A percentile compares a stretch with the other conserved stretches of the same genome.
Evolutionary conservation across 2,797 vertebrate species (phyloP).

Genomic region (Thunnus albacares): DNA sequence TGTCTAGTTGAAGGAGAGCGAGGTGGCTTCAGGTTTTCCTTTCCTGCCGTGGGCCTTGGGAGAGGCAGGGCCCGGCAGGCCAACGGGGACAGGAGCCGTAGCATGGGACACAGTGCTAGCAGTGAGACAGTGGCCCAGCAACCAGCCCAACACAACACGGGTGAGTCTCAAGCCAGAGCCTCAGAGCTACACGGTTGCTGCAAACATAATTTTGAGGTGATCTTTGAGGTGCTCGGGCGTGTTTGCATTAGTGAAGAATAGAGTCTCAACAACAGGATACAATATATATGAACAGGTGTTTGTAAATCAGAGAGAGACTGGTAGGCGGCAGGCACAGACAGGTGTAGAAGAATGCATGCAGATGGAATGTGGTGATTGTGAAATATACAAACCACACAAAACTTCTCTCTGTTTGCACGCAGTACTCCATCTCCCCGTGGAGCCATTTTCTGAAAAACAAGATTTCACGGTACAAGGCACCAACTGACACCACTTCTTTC

Average conservation of each 20-base stretch:
- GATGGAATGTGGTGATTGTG: slow-evolving; percentile 85
- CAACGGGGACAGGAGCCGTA: slow-evolving; percentile 66
- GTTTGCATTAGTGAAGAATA: neutral
- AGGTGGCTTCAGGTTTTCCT: slow-evolving; percentile 58
- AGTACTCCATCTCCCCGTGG: slow-evolving; percentile 5
- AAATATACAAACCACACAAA: slow-evolving; percentile 68
- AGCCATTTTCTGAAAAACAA: slow-evolving; percentile 15
- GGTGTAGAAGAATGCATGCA: slow-evolving; percentile 71
- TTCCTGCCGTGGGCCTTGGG: slow-evolving; percentile 73
- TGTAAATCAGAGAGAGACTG: slow-evolving; percentile 20
- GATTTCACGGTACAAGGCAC: slow-evolving; percentile 49
- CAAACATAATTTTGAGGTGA: neutral
- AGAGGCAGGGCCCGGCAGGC: slow-evolving; percentile 73
- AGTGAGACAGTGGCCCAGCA: slow-evolving; percentile 77
- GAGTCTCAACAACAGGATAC: neutral
- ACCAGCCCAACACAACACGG: slow-evolving; percentile 69
- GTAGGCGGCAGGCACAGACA: slow-evolving; percentile 71
- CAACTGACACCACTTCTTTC: slow-evolving; percentile 25
- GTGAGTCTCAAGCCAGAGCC: slow-evolving; percentile 70
- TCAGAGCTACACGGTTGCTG: neutral
- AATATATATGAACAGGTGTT: slow-evolving; percentile 43
- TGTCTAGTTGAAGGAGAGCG: slow-evolving; percentile 41
- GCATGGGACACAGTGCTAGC: slow-evolving; percentile 85
- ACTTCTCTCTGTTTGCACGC: slow-evolving; percentile 45
- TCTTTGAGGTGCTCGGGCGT: neutral